Evolutionary conservation across 1,140 invertebrate species (phyloP).

Genomic region (Meloidogyne floridensis): DNA sequence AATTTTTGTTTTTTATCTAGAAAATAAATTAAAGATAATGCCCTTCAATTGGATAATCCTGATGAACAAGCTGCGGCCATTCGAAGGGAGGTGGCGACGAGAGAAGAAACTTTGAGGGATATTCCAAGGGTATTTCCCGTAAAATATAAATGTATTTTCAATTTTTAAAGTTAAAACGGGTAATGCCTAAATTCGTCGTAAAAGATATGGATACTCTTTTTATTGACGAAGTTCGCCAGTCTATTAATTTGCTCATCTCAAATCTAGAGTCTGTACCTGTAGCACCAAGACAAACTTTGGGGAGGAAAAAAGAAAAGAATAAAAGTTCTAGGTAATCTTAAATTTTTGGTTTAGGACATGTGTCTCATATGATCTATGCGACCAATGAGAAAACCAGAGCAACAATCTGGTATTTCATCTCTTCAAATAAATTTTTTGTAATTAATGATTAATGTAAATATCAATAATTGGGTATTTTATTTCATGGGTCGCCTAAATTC

Average conservation of each 20-base stretch:
- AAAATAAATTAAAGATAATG: conserved; percentile 20
- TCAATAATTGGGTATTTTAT: too few relatives aligned
- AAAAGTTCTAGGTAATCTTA: conserved; percentile 86
- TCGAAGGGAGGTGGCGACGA: conserved; percentile 91
- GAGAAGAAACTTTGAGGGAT: conserved; percentile 91
- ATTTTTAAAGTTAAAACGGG: conserved; percentile 80
- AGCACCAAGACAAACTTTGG: conserved; percentile 79
- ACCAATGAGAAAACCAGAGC: too few relatives aligned
- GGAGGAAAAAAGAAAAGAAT: conserved; percentile 76
- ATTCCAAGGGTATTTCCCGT: conserved; percentile 82
- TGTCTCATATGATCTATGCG: too few relatives aligned
- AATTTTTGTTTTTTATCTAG: too few relatives aligned
- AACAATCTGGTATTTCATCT: too few relatives aligned
- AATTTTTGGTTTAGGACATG: neutral
- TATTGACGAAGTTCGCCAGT: conserved; percentile 94
- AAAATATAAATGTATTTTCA: conserved; percentile 8
- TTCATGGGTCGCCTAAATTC: too few relatives aligned
- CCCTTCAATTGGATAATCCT: conserved; percentile 76
- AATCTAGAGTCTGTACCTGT: conserved; percentile 98
- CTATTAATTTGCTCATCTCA: conserved; percentile 95
- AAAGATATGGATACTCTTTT: conserved; percentile 99
- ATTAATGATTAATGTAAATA: too few relatives aligned
- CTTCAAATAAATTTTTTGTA: too few relatives aligned
- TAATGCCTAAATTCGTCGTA: conserved; percentile 97
- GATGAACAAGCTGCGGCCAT: conserved; percentile 99